Base-by-base conservation (phyloP, 2,113 vertebrate species). In the Opisthocomus hoazin region DNA sequence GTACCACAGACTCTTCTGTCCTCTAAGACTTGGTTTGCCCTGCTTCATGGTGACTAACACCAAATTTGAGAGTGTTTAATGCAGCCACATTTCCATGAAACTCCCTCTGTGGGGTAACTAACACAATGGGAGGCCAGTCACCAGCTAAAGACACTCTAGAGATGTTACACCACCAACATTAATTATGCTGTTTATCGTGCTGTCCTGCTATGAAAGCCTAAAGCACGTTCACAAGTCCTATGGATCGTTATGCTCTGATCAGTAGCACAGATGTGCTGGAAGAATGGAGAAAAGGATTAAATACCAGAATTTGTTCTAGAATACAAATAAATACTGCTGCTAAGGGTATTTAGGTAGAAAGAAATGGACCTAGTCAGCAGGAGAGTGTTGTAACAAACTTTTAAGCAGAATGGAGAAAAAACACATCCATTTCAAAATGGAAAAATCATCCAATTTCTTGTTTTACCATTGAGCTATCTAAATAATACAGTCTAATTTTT, bases 401-500 rank as follows among this genome's bases (percentile, higher is more conserved):
- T 71, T 64, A 87, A 63, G 76, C 3, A 66, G 50, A 74, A 73
- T 36, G 21, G 24, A 29, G 22, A 19, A 78, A 63, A 90, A 54
- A 1, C 3, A 16, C 11, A 77, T 70, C 16, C 23, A 64, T 71
- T 92, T 86, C 37, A 63, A 83, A 87, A 88, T 9, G 5, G 12
- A 92, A 71, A 81, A 84, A 53, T 43, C 0, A 60, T 66, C 13
- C 6, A 46, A 76, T 43, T 43, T 45, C 6, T 71, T 76, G 89
- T 60, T 94, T 95, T 93, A 11, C 48, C 78, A 84, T 26, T 74
- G 45, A 78, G 10, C 6, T 92, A 87, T 86, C 94, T 94, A 97
- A 95, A 95, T 90, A 94, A 92, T 94, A 54, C 15, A 63, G 37
- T 48, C 61, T 96, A 84, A 93, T 82, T 89, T 74, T 86, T 90